These are phyloP conservation scores for Aleiodes leptofemur DNA, from an alignment of 2,888 invertebrate genomes.

Conservation along the genomic window DNA sequence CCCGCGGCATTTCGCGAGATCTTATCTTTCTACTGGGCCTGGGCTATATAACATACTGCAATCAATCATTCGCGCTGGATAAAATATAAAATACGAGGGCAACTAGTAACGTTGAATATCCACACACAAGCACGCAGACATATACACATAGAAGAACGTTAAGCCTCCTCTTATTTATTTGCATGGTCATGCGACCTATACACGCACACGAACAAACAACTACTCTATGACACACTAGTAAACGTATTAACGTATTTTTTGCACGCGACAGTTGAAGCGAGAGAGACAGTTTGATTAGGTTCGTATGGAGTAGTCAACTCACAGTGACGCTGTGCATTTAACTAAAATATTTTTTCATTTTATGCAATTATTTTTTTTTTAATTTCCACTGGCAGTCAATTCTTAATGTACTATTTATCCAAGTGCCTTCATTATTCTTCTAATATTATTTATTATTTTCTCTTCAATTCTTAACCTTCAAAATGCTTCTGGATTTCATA, in stretches of 20 bases:
- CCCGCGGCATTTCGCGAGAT: slow-evolving; percentile 71
- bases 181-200: slow-evolving; percentile 71
- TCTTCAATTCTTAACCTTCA: slow-evolving; percentile 47
- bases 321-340: slow-evolving; percentile 41
- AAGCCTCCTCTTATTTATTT: slow-evolving; percentile 71
- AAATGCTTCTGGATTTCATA: slow-evolving; percentile 55
- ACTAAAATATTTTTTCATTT: not conserved
- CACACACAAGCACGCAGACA: not conserved
- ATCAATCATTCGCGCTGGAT: slow-evolving; percentile 73
- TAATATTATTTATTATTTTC: slow-evolving; percentile 48
- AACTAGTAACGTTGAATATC: slow-evolving; percentile 56
- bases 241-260: slow-evolving; percentile 72
- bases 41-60: slow-evolving; percentile 57
- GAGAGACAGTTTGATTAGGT: slow-evolving; percentile 64
- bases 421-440: slow-evolving; percentile 29
- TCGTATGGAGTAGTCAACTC: not conserved
- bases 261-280: slow-evolving; percentile 64
- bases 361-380: not conserved
- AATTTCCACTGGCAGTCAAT: too few relatives aligned
- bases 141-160: slow-evolving; percentile 27
- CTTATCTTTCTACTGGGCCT: slow-evolving; percentile 59
- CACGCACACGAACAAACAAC: slow-evolving; percentile 27
- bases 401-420: too few relatives aligned
- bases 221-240: slow-evolving; percentile 54
- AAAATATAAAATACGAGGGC: slow-evolving; percentile 73